Percentiles rank a stretch among this genome's conserved stretches.
Evolutionary conservation across 2,888 invertebrate genomes (phyloP).

Genomic region (Synergus japonicus): DNA sequence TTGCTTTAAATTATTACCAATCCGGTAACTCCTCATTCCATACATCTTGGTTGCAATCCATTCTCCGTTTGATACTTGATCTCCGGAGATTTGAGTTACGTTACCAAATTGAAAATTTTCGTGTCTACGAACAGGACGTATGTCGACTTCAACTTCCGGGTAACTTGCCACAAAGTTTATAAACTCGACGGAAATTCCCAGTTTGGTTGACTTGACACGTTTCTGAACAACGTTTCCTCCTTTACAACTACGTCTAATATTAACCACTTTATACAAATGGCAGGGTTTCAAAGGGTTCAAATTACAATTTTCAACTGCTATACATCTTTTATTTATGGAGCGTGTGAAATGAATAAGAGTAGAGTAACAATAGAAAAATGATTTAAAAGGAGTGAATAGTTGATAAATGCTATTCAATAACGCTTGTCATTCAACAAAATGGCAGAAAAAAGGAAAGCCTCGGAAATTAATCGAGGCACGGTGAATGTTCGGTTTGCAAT

Average conservation of each 20-base stretch:
- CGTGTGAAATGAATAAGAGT: background rate
- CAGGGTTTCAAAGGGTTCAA: background rate
- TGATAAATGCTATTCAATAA: too few species aligned
- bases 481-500: background rate
- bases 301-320: conserved; percentile 20
- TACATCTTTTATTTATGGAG: background rate
- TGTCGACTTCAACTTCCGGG: conserved; percentile 49
- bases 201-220: conserved; percentile 53
- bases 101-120: conserved; percentile 45
- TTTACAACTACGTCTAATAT: background rate
- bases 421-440: background rate
- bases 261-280: conserved; percentile 1
- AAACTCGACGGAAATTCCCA: conserved; percentile 55
- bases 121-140: conserved; percentile 32
- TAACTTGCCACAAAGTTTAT: conserved; percentile 53
- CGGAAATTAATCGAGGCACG: background rate
- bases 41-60: conserved; percentile 53
- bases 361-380: too few species aligned
- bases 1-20: conserved; percentile 20
- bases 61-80: conserved; percentile 59
- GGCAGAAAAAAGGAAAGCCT: background rate
- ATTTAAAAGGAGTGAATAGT: too few species aligned
- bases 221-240: conserved; percentile 25
- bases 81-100: conserved; percentile 52
- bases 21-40: conserved; percentile 42